phyloP scores from a whole-genome alignment of 1,140 invertebrate genomes.

The Sipha flava region DNA sequence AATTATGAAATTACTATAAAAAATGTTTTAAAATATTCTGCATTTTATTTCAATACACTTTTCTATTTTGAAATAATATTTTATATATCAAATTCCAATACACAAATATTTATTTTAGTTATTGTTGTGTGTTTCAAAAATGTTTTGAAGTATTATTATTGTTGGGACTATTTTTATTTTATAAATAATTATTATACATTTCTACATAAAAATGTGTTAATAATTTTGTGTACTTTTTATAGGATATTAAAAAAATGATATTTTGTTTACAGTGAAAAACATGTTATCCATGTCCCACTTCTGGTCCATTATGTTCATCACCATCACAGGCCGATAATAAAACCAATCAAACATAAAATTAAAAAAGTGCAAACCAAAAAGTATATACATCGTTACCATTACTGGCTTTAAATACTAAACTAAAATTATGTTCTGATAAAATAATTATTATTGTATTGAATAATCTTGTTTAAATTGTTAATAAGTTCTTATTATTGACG shows the following conservation, averaged over 20 bases:
- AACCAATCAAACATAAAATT: neutral
- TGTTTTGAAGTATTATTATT: too few relatives aligned
- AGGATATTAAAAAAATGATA: neutral
- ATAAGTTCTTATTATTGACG: too few relatives aligned
- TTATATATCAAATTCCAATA: too few relatives aligned
- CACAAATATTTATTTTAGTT: too few relatives aligned
- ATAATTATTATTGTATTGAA: too few relatives aligned
- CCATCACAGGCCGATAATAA: neutral
- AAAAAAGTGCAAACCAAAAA: neutral
- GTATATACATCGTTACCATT: neutral
- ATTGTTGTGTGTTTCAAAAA: too few relatives aligned
- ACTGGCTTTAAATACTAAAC: neutral
- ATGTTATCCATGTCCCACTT: neutral
- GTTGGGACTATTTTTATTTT: too few relatives aligned
- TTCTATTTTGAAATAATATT: too few relatives aligned
- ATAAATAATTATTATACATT: neutral
- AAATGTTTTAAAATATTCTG: too few relatives aligned
- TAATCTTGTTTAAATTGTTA: too few relatives aligned
- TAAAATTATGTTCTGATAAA: neutral
- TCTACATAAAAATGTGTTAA: neutral
- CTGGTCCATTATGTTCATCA: slow-evolving; percentile 8
- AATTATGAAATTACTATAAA: too few relatives aligned
- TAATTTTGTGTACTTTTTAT: neutral
- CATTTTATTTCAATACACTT: too few relatives aligned
- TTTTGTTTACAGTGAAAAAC: slow-evolving; percentile 4